Evolutionary conservation across 2,113 vertebrate genomes (phyloP).

Genomic region (Colossoma macropomum): DNA sequence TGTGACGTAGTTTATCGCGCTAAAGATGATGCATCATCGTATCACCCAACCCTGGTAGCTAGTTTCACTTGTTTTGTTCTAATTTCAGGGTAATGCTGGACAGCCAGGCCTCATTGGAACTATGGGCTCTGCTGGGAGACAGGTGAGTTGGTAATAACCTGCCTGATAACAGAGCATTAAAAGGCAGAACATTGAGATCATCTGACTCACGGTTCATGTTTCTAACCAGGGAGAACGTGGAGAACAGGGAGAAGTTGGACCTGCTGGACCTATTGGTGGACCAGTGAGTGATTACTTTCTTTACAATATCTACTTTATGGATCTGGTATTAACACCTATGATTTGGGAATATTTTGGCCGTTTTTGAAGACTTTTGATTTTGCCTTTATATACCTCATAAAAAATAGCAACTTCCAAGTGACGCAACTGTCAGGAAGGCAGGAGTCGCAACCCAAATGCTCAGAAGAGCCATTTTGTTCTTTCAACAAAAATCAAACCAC

Average conservation of each 20-base stretch:
- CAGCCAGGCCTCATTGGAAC: constrained; percentile 83
- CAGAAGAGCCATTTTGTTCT: too few relatives aligned
- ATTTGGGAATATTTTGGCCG: too few relatives aligned
- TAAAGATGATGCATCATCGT: background rate
- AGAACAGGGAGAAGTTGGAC: constrained; percentile 86
- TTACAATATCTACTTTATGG: too few relatives aligned
- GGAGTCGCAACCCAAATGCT: too few relatives aligned
- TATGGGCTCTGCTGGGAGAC: constrained; percentile 91
- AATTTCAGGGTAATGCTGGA: constrained; percentile 83
- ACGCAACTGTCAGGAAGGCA: too few relatives aligned
- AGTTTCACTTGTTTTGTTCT: background rate
- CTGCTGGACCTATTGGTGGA: constrained; percentile 85
- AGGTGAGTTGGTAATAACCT: constrained; percentile 74
- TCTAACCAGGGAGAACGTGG: constrained; percentile 87
- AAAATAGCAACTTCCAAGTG: too few relatives aligned
- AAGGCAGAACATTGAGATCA: background rate
- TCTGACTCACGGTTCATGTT: constrained; percentile 11
- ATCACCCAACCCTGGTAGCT: background rate
- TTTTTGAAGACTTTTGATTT: too few relatives aligned
- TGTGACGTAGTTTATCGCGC: background rate
- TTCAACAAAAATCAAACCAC: too few relatives aligned
- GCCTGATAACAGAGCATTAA: background rate
- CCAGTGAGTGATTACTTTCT: constrained; percentile 79
- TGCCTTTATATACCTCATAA: too few relatives aligned
- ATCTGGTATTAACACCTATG: background rate